Percentiles rank a stretch among this genome's conserved stretches.
Evolutionary conservation across 37 sponge, comb jelly and placozoan genomes (phyloP).

Genomic region (Dysidea cf. avara): DNA sequence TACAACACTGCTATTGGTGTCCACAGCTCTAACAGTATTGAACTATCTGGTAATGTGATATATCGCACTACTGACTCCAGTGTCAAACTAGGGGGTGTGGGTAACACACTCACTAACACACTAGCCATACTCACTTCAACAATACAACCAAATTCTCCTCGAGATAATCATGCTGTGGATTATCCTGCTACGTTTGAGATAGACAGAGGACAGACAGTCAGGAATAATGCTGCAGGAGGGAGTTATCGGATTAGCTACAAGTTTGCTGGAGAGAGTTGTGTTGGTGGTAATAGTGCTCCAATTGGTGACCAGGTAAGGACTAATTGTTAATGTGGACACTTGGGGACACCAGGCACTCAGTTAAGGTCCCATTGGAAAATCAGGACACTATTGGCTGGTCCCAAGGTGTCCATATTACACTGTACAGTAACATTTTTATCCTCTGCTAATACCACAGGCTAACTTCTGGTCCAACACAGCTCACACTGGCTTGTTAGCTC

Average conservation of each 20-base stretch:
- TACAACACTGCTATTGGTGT: slow-evolving; percentile 87
- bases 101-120: slow-evolving; percentile 44
- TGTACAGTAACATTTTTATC: too few relatives aligned
- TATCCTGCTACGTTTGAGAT: slow-evolving; percentile 87
- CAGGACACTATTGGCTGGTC: too few relatives aligned
- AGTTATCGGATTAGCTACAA: slow-evolving; percentile 55
- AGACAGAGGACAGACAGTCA: slow-evolving; percentile 49
- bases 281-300: slow-evolving; percentile 2
- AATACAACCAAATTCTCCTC: slow-evolving; percentile 64
- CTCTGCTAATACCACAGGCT: slow-evolving; percentile 35
- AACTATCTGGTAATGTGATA: slow-evolving; percentile 60
- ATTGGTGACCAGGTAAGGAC: slow-evolving; percentile 6
- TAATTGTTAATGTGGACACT: too few relatives aligned
- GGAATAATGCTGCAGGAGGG: slow-evolving; percentile 80
- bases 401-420: too few relatives aligned
- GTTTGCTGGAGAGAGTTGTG: slow-evolving; percentile 65
- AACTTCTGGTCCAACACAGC: slow-evolving; percentile 79
- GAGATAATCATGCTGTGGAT: slow-evolving; percentile 86
- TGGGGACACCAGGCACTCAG: too few relatives aligned
- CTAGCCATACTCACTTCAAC: slow-evolving; percentile 71
- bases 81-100: slow-evolving; percentile 52
- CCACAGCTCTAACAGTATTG: slow-evolving; percentile 56
- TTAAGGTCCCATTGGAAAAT: too few relatives aligned
- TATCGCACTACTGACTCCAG: slow-evolving; percentile 72
- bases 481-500: slow-evolving; percentile 65